Base-by-base conservation (phyloP, 2,113 vertebrate species). In the Lipophrys pholis region DNA sequence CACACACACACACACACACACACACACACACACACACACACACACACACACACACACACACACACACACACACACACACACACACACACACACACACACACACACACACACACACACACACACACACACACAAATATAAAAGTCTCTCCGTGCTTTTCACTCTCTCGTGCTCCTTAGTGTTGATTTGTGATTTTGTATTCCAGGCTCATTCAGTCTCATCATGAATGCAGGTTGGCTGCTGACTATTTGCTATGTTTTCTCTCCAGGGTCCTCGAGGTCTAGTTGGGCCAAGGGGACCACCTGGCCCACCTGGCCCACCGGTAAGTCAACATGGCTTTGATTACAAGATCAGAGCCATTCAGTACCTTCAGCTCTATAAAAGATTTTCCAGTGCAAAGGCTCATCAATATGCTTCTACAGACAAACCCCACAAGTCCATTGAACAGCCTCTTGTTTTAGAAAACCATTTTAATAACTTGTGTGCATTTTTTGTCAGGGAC, bases 201-300 rank as follows among this genome's bases (percentile, higher is more conserved):
- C 17, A 61, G 53, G 39, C 70, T 78, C 63, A 62, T 56, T 54
- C 68, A 17, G 0, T 45, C 50, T 80, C 61, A 80, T 83, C 78
- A 73, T 73, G 57, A 56, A 70, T 83, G 71, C 70, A 78, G 42
- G 51, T 61, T 78, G 62, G 67, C 49, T 72, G 46, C 80, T 90
- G 58, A 78, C 73, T 80, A 45, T 82, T 84, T 87, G 71, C 69
- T 88, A 38, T 89, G 74, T 69, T 89, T 86, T 85, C 57, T 86
- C 81, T 90, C 45, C 82, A 97, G 96, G 96, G 96, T 9, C 3
- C 84, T 8, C 91, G 97, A 78, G 97, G 97, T 77, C 90, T 96
- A 69, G 85, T 93, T 0, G 97, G 97, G 41, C 89, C 96, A 0
- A 90, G 96, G 45, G 97, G 97, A 42, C 67, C 93, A 51, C 87